Evolutionary conservation across 2,888 invertebrate genomes (phyloP), one percentile per base, ranked within the genome.

Genomic region (Drosophila falleni): DNA sequence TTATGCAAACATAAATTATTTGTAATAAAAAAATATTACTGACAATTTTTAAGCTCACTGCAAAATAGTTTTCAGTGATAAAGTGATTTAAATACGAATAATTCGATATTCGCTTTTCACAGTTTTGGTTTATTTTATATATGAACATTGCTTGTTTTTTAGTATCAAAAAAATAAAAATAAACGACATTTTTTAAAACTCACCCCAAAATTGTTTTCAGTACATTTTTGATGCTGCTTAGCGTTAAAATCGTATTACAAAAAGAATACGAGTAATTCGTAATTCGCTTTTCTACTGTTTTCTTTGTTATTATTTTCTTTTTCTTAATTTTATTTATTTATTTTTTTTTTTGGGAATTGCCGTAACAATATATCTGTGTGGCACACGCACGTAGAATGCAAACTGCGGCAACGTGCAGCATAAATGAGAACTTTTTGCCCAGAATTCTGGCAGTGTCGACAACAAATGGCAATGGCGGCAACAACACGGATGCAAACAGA

Each of bases 381-480:
- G 74, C 70, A 74, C 66, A 87, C 87, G 87, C 84, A 84, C 83
- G 83, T 78, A 82, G 85, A 83, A 83, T 86, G 80, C 74, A 68
- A 74, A 81, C 81, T 81, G 81, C 70, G 77, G 71, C 79, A 63
- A 69, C 67, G 73, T 77, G 81, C 79, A 81, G 80, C 72, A 84
- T 87, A 84, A 74, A 80, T 77, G 84, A 71, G 84, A 74, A 80
- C 80, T 74, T 80, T 78, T 69, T 78, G 74, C 80, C 78, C 72
- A 75, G 80, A 70, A 65, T 63, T 50, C 64, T 66, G 76, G 69
- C 78, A 44, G 31, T 29, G 54, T 39, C 39, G 37, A 37, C 37
- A 37, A 37, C 37, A 37, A 41, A 15, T 16, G 41, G 41, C 60
- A 79, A 81, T 82, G 79, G 69, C 69, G 70, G 77, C 73, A 71